Evolutionary conservation across 1,140 invertebrate species (phyloP).

Genomic region (Oedothorax gibbosus): DNA sequence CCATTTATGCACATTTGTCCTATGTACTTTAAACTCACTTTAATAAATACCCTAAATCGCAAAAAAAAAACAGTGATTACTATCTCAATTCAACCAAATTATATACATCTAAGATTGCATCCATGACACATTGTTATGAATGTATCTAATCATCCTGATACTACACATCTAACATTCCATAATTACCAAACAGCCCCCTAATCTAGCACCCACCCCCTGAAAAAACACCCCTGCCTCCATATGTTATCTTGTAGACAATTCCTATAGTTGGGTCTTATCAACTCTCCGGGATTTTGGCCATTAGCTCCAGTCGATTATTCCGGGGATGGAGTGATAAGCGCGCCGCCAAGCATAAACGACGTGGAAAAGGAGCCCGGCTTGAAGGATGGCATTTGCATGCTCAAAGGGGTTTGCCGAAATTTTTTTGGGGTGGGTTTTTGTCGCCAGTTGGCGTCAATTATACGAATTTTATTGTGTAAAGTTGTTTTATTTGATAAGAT

Average conservation of each 20-base stretch:
- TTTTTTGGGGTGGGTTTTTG: neutral
- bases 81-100: too few relatives aligned
- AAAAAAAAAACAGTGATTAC: too few relatives aligned
- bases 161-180: too few relatives aligned
- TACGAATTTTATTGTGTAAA: neutral
- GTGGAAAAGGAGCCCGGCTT: constrained; percentile 2
- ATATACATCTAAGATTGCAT: too few relatives aligned
- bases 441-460: constrained; percentile 17
- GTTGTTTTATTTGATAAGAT: too few relatives aligned
- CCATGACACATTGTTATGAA: too few relatives aligned
- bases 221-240: constrained; percentile 3
- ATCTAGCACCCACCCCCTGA: neutral
- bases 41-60: too few relatives aligned
- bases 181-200: too few relatives aligned
- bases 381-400: constrained; percentile 34
- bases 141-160: too few relatives aligned
- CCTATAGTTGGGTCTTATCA: constrained; percentile 48
- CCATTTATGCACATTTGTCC: too few relatives aligned
- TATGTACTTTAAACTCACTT: too few relatives aligned
- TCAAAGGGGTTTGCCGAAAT: constrained; percentile 43
- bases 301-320: constrained; percentile 58
- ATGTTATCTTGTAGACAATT: constrained; percentile 49
- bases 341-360: constrained; percentile 10
- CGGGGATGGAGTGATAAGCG: constrained; percentile 51
- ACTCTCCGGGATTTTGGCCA: constrained; percentile 29